Evolutionary conservation across 2,888 invertebrate genomes (phyloP), one percentile per base, ranked within the genome.

Genomic region (Sceliomorpha sp.): DNA sequence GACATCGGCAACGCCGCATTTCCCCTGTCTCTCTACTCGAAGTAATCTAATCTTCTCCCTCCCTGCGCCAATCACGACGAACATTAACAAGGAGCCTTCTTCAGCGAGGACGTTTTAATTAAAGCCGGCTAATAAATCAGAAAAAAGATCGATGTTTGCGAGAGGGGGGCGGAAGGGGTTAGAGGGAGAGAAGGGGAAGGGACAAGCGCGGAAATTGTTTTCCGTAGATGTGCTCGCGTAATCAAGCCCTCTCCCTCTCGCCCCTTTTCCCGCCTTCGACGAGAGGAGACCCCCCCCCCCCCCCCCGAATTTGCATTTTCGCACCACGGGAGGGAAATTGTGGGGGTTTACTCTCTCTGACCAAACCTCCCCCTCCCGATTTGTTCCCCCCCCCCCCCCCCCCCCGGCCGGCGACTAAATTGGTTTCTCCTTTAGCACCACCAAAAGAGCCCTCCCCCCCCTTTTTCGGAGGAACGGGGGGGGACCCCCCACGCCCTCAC

Each of bases 281-380:
- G 24, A n/a, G 24, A 24, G 24, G 24, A 24, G 7, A 24, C 8
- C 5, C 29, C 5, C 29, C 48, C 9, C 26, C 15, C 12, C 45
- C 44, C 51, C 64, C 69, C 69, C 59, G 70, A 64, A 80, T 74
- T 79, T 78, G 73, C 77, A 79, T 78, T 76, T 51, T 76, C 60
- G 59, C 69, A 67, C 66, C 67, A 58, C 48, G 34, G 27, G 14
- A 63, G 62, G 59, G 58, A 71, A 66, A 71, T 70, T 66, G 66
- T 39, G 27, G 66, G 70, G 66, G 64, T 68, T 70, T 55, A 48
- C 58, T 62, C 42, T 20, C 59, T 53, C 53, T 63, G 29, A 32
- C 53, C 34, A 66, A 69, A 60, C 39, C 53, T 31, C 32, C 32
- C 13, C 45, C n/a, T n/a, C n/a, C n/a, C n/a, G n/a, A n/a, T n/a